Evolutionary conservation across 2,113 vertebrate species (phyloP), one percentile per base, ranked within the genome.

Genomic region (Vimba vimba): DNA sequence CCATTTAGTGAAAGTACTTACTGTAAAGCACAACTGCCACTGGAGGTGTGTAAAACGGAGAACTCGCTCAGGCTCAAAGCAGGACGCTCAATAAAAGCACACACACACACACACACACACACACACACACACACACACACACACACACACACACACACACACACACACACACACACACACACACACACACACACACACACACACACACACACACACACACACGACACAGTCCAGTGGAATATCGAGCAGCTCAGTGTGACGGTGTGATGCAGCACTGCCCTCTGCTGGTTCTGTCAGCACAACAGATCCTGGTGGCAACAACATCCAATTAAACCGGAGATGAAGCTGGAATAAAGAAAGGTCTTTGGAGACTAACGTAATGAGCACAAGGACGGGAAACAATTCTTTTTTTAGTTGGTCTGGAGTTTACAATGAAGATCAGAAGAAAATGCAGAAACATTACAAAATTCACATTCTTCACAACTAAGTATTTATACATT

Each of bases 191-290:
- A 36, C 36, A 33, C 36, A 36, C 36, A 36, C 33, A 36, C 33
- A 36, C 33, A 36, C 33, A 36, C 33, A 74, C 25, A 36, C 33
- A 36, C 33, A 36, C 33, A 33, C 33, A 36, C 36, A 36, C 36
- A 36, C 36, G 33, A 33, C 39, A 7, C 39, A 81, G 64, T 45
- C 77, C 74, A 69, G 60, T 30, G 52, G 71, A 90, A 83, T 83
- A 85, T 36, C 15, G n/a, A 89, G 83, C 69, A 79, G 71, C 66
- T 60, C 4, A 57, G 21, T 17, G 25, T 33, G 4, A 55, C 9
- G 36, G 25, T 82, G 80, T 78, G 71, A 86, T 80, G n/a, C 90
- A 87, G 91, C 19, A 92, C 83, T 94, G 93, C 90, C 92, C 91
- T 88, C 93, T 79, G 64, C 73, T 90, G 94, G 92, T 66, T 19